These are phyloP conservation scores for Cantharis rufa DNA, from an alignment of 2,888 invertebrate genomes.

Conservation along the genomic window DNA sequence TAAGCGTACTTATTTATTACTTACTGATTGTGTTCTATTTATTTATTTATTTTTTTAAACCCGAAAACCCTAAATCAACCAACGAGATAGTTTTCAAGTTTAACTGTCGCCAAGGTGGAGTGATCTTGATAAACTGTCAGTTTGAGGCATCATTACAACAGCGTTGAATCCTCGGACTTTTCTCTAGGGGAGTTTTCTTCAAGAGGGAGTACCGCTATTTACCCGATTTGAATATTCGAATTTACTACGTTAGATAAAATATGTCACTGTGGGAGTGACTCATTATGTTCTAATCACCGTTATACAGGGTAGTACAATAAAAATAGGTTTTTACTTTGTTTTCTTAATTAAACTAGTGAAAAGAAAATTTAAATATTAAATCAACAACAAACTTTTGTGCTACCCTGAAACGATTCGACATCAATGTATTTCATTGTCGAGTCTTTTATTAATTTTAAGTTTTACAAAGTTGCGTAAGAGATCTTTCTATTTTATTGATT, in stretches of 20 bases:
- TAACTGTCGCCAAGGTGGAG: not conserved
- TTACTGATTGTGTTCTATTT: not conserved
- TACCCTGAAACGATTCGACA: not conserved
- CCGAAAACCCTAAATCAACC: not conserved
- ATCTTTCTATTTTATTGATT: slow-evolving; percentile 10
- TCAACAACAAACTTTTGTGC: not conserved
- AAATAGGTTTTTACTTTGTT: not conserved
- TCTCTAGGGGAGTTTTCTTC: not conserved
- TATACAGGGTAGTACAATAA: not conserved
- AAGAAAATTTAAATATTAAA: too few relatives aligned
- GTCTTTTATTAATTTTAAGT: not conserved
- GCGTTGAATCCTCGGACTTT: not conserved
- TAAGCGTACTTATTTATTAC: not conserved
- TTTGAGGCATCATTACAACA: not conserved
- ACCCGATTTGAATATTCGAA: not conserved
- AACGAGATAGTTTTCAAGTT: not conserved
- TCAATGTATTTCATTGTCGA: too few relatives aligned
- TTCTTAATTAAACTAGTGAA: not conserved
- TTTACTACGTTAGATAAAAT: not conserved
- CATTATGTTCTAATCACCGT: not conserved
- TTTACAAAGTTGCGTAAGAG: not conserved
- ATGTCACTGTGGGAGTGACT: not conserved
- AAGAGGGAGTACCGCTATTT: not conserved
- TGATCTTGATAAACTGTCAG: not conserved
- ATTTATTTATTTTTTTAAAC: not conserved